These are phyloP conservation scores for Proisotoma minuta DNA, from an alignment of 2,888 invertebrate genomes.

Conservation along the genomic window DNA sequence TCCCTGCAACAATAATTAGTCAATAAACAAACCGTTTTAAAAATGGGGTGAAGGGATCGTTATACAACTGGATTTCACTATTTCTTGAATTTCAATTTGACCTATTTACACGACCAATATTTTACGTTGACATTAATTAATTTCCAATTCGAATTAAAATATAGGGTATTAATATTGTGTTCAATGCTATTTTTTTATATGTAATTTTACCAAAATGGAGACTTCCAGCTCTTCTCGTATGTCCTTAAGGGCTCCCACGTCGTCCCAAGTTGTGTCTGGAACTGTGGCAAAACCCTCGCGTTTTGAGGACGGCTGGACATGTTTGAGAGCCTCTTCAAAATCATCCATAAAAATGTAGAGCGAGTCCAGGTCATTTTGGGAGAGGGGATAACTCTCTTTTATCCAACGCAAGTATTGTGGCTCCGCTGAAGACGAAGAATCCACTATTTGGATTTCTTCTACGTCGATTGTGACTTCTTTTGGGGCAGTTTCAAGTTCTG, in stretches of 20 bases:
- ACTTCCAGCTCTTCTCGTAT: constrained; percentile 85
- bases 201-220: constrained; percentile 72
- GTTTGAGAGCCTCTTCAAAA: constrained; percentile 55
- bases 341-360: constrained; percentile 70
- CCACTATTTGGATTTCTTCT: background rate
- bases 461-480: constrained; percentile 20
- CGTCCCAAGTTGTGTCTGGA: constrained; percentile 94
- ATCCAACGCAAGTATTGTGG: constrained; percentile 55
- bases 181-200: too few relatives aligned
- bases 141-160: too few relatives aligned
- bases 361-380: constrained; percentile 60
- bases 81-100: too few relatives aligned
- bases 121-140: too few relatives aligned
- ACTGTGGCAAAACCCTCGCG: constrained; percentile 96
- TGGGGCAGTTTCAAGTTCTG: constrained; percentile 7
- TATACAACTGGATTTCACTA: too few relatives aligned
- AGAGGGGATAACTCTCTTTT: constrained; percentile 58
- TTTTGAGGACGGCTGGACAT: constrained; percentile 87
- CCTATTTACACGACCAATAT: too few relatives aligned
- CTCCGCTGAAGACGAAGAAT: background rate
- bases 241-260: constrained; percentile 84
- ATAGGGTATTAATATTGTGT: too few relatives aligned
- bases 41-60: too few relatives aligned
- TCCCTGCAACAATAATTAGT: constrained; percentile 57
- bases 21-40: background rate